Evolutionary conservation across 2,888 invertebrate species (phyloP).

Genomic region (Sphaerophoria taeniata): DNA sequence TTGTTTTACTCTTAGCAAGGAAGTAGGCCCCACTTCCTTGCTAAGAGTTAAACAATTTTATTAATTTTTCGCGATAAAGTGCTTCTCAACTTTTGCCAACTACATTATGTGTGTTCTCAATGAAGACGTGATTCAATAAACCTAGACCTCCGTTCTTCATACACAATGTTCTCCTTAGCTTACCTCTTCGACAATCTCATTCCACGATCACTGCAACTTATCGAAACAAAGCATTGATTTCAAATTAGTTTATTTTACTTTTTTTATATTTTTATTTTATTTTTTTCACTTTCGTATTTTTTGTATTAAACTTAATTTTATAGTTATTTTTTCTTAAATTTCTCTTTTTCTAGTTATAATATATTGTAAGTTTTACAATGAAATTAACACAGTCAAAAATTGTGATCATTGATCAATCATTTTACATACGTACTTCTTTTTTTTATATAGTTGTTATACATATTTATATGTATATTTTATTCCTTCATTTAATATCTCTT

Average conservation of each 20-base stretch:
- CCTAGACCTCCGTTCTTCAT: too few relatives aligned
- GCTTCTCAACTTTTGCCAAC: too few relatives aligned
- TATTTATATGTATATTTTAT: constrained; percentile 63
- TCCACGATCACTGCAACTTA: background rate
- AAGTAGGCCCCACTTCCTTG: too few relatives aligned
- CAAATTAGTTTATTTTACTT: constrained; percentile 70
- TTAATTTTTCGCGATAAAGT: too few relatives aligned
- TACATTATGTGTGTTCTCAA: too few relatives aligned
- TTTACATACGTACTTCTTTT: constrained; percentile 78
- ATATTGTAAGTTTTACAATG: constrained; percentile 79
- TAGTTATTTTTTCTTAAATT: constrained; percentile 73
- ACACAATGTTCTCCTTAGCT: background rate
- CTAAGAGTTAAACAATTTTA: too few relatives aligned
- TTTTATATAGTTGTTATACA: constrained; percentile 72
- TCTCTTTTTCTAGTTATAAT: constrained; percentile 74
- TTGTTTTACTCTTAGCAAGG: too few relatives aligned
- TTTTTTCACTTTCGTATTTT: constrained; percentile 75
- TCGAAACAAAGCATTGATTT: constrained; percentile 43
- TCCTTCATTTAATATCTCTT: constrained; percentile 59
- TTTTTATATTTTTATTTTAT: constrained; percentile 57
- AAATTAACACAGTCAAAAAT: constrained; percentile 83
- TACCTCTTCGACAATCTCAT: too few relatives aligned
- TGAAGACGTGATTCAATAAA: too few relatives aligned
- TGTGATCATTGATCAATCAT: constrained; percentile 82
- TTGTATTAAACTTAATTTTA: constrained; percentile 72